Evolutionary conservation across 2,888 invertebrate species (phyloP), one percentile per base, ranked within the genome.

Genomic region (Caenorhabditis macrosperma): DNA sequence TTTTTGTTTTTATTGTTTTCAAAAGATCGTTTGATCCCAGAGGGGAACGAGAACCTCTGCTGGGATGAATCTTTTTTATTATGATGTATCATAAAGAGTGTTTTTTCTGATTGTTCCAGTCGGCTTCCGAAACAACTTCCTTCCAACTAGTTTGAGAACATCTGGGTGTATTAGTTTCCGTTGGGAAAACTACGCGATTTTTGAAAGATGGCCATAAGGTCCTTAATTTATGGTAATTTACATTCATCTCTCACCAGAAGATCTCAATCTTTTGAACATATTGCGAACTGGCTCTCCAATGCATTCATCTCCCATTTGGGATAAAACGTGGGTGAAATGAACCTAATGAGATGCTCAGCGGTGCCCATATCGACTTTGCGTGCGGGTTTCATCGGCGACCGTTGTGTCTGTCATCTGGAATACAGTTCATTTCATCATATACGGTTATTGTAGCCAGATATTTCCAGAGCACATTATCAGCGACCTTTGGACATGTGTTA

Each of bases 221-320:
- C 24, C 83, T 78, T 10, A 54, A 35, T 85, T 50, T 78, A 86
- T 46, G 88, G 84, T 84, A 69, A 38, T 22, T 67, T 38, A 26
- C 38, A 20, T 59, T 38, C 17, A 12, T 41, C 57, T 67, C 38
- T 52, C 28, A 54, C 10, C 17, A 28, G 24, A 44, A 5, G 9
- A 6, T 48, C 61, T 35, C 9, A 44, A 76, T 50, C n/a, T 61
- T 20, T 15, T 35, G 20, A 41, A 20, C 74, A 74, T 64, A 74
- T 64, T 74, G 74, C 44, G n/a, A 46, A 17, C 64, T 41, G 6
- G 63, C 79, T 22, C 54, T 79, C 2, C n/a, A 33, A 4, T 80
- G 60, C 61, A 57, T 80, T 61, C 75, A 76, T 80, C 50, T 60
- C 44, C n/a, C 44, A 74, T 55, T 79, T 79, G 55, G 80, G 75